Base-by-base conservation (phyloP, 2,113 vertebrate species). In the Vidua chalybeata region DNA sequence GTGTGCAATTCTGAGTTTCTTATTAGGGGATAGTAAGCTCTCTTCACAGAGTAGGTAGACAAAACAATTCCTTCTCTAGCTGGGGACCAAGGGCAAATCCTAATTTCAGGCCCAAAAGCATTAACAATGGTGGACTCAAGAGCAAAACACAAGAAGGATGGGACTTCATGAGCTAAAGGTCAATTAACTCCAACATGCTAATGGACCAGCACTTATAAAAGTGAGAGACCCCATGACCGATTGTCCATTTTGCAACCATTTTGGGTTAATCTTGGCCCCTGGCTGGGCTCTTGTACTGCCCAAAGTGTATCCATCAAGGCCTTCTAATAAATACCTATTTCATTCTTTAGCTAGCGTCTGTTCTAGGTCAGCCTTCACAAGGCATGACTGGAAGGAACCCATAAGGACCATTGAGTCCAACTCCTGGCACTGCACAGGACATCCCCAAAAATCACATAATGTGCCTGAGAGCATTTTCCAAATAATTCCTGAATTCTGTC, bases 371-470 rank as follows among this genome's bases (percentile, higher is more conserved):
- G 56, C 14, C 56, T 58, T 58, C 33, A 58, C 33, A 35, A 58
- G 33, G 10, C 33, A 35, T 35, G 21, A 35, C 56, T 35, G 35
- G 35, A 61, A 37, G 23, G 6, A 3, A 43, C 26, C 15, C 24
- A 31, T 43, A 6, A 58, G 16, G 11, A 58, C 30, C 10, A 16
- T 9, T 1, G 0, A 67, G 26, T 76, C 20, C 35, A 76, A 5
- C 13, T 51, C 35, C 13, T 41, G 35, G 10, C 3, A 16, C 7
- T 49, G 20, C 0, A 0, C 10, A 26, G 13, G 26, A 59, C 26
- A 51, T 24, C 7, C 30, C 26, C 35, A 43, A 9, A 48, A 35
- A 21, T 33, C 35, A 33, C 6, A 18, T 17, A 7, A 21, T 14
- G 9, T 66, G 35, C 52, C 52, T 48, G 13, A 67, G 13, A 67